These are phyloP conservation scores for Loris lydekkerianus DNA, from an alignment of 2,797 vertebrate genomes.

Conservation along the genomic window DNA sequence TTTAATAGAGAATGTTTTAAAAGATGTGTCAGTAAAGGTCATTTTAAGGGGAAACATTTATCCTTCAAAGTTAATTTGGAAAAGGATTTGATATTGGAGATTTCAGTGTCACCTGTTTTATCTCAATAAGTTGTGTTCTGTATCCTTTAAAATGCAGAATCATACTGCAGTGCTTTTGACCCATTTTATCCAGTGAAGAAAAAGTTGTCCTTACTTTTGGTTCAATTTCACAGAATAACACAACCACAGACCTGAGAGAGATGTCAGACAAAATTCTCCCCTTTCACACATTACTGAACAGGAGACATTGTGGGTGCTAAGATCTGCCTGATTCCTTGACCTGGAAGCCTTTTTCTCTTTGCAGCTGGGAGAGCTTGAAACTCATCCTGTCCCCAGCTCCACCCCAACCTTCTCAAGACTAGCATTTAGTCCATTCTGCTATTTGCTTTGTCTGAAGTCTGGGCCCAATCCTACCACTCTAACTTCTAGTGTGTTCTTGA, in stretches of 20 bases:
- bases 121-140: constrained; percentile 55
- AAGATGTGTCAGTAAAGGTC: constrained; percentile 12
- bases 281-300: constrained; percentile 4
- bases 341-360: neutral
- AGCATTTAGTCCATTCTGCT: neutral
- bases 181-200: constrained; percentile 76
- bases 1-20: constrained; percentile 61
- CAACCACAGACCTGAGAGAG: constrained; percentile 4
- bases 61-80: constrained; percentile 18
- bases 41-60: constrained; percentile 54
- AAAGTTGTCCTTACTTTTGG: constrained; percentile 70
- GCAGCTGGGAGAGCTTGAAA: neutral
- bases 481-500: neutral
- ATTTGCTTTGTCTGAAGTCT: neutral
- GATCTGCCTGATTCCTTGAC: neutral
- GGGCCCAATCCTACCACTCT: neutral
- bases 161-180: constrained; percentile 80
- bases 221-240: constrained; percentile 66
- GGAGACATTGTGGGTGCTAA: neutral
- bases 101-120: constrained; percentile 56
- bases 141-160: constrained; percentile 80
- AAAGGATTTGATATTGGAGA: constrained; percentile 51
- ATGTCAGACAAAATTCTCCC: neutral
- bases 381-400: neutral
- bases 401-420: neutral